Evolutionary conservation across 2,113 vertebrate species (phyloP), one percentile per base, ranked within the genome.

Genomic region (Piliocolobus tephrosceles): DNA sequence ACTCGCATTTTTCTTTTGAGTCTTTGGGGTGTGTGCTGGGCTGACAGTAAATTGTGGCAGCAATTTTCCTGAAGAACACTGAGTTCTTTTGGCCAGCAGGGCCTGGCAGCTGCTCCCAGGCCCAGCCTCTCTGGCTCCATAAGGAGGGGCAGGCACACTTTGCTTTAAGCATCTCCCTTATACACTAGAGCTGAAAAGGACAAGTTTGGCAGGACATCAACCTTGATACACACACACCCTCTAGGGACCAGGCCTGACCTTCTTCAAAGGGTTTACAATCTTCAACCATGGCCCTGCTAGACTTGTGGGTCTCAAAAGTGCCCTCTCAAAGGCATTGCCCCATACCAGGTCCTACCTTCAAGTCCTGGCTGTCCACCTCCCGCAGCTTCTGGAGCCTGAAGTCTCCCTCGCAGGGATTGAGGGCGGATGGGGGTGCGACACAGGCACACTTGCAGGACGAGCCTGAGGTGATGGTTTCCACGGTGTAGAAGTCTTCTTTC

Each of bases 401-500:
- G 97, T 99, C 99, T 2, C 99, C 99, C 97, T 99, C 99, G 0
- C 99, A 99, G 1, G 99, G 99, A 64, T 99, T 99, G 98, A 99
- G 98, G 0, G 99, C 99, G 0, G 99, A 99, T 0, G 99, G 99
- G 16, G 99, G 99, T 1, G 99, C 99, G 13, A 99, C 98, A 11
- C 99, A 99, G 0, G 99, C 99, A 97, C 99, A 99, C 98, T 99
- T 99, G 99, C 99, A 99, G 98, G 99, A 98, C 0, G 99, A 98
- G 85, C 99, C 99, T 0, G 99, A 99, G 10, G 99, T 99, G 98
- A 99, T 99, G 52, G 99, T 99, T 97, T 99, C 99, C 98, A 99
- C 99, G 0, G 99, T 99, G 98, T 99, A 99, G 97, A 99, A 99
- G 94, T 99, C 99, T 84, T 99, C 99, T 0, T 97, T 97, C 8